Evolutionary conservation across 2,113 vertebrate genomes (phyloP).

Genomic region (Castor canadensis): DNA sequence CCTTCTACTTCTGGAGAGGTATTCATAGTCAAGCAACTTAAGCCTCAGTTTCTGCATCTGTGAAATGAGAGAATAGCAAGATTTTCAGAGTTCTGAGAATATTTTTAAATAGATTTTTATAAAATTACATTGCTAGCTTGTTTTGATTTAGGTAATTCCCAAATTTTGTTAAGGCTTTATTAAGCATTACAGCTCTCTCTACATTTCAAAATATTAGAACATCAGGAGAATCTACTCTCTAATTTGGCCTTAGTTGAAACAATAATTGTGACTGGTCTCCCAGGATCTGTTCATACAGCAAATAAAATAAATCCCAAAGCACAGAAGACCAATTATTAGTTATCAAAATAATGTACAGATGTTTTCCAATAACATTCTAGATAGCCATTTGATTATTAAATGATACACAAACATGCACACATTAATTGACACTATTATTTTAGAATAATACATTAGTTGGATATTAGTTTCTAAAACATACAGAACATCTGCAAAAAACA

Average conservation of each 20-base stretch:
- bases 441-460: neutral
- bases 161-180: conserved; percentile 46
- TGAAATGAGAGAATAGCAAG: neutral
- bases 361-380: conserved; percentile 45
- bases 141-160: neutral
- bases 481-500: neutral
- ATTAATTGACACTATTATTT: neutral
- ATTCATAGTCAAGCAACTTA: neutral
- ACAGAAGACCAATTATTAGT: conserved; percentile 54
- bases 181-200: conserved; percentile 24
- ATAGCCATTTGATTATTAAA: conserved; percentile 12
- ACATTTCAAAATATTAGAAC: conserved; percentile 49
- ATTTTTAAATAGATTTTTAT: neutral
- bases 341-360: conserved; percentile 36
- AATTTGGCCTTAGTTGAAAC: conserved; percentile 56
- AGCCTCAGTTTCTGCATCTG: neutral
- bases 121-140: neutral
- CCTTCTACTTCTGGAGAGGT: neutral
- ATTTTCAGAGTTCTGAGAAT: neutral
- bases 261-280: conserved; percentile 59
- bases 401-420: neutral
- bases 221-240: conserved; percentile 20
- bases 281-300: conserved; percentile 3
- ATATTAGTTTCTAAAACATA: conserved; percentile 18
- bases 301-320: conserved; percentile 68